Evolutionary conservation across 2,888 invertebrate species (phyloP).

Genomic region (Agonopterix arenella): DNA sequence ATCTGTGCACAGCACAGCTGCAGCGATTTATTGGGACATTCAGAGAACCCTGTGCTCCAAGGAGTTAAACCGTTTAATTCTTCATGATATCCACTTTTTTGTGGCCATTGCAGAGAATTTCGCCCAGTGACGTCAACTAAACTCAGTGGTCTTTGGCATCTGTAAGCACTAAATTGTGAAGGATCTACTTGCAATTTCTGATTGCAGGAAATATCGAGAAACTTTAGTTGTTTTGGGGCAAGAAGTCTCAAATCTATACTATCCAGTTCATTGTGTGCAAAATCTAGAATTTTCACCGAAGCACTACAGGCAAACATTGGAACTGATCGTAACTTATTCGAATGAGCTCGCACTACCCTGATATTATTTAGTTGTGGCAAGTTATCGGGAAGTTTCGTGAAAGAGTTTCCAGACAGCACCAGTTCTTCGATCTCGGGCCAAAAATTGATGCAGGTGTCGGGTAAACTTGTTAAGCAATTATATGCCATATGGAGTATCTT

Average conservation of each 20-base stretch:
- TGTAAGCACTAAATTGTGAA: conserved; percentile 86
- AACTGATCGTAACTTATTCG: conserved; percentile 85
- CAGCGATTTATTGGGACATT: conserved; percentile 85
- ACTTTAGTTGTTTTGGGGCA: conserved; percentile 89
- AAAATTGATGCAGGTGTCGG: conserved; percentile 83
- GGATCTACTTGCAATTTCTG: conserved; percentile 89
- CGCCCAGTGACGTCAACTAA: conserved; percentile 90
- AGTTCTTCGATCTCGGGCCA: conserved; percentile 90
- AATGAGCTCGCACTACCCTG: conserved; percentile 86
- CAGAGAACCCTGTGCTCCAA: conserved; percentile 91
- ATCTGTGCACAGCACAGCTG: conserved; percentile 88
- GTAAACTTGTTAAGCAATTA: conserved; percentile 84
- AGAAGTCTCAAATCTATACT: conserved; percentile 85
- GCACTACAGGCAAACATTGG: conserved; percentile 86
- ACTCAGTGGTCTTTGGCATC: conserved; percentile 88
- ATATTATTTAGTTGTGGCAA: conserved; percentile 83
- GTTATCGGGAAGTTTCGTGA: conserved; percentile 85
- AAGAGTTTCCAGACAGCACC: conserved; percentile 87
- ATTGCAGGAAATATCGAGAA: conserved; percentile 90
- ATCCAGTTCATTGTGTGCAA: conserved; percentile 91
- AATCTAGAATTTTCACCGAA: conserved; percentile 86
- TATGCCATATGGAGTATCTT: conserved; percentile 86
- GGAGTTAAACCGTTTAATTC: conserved; percentile 78
- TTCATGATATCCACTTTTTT: conserved; percentile 68
- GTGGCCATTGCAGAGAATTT: conserved; percentile 80